Conservation (phyloP, 2,888 invertebrate species). For the Drosophila vallismaia region DNA sequence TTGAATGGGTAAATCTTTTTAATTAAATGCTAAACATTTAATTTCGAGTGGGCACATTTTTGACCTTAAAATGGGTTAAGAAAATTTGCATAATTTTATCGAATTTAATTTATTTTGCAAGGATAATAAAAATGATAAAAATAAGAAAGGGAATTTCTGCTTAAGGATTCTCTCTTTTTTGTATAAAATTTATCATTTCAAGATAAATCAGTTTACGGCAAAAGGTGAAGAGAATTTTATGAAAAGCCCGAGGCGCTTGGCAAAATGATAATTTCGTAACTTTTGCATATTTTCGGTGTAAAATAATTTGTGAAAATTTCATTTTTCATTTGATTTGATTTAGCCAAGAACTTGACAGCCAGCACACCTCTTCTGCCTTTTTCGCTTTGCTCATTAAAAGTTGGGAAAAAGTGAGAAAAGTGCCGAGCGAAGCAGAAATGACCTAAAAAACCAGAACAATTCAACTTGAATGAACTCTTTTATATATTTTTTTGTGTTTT, state of each 20-base stretch:
- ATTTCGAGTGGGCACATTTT: slow-evolving; percentile 9
- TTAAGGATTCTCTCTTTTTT: not conserved
- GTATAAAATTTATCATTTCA: not conserved
- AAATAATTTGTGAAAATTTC: slow-evolving; percentile 50
- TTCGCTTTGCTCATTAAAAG: slow-evolving; percentile 59
- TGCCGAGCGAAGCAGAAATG: slow-evolving; percentile 14
- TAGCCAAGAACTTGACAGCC: slow-evolving; percentile 10
- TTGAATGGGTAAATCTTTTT: slow-evolving; percentile 33
- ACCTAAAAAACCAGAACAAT: slow-evolving; percentile 24
- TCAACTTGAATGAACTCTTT: slow-evolving; percentile 33
- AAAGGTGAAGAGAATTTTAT: not conserved
- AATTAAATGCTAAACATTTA: slow-evolving; percentile 44
- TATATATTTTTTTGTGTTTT: not conserved
- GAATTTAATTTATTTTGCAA: not conserved
- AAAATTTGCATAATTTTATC: slow-evolving; percentile 1
- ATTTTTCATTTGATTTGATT: slow-evolving; percentile 57
- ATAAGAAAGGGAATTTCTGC: not conserved
- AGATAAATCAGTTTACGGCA: not conserved
- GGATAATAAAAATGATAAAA: not conserved
- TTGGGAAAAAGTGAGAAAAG: slow-evolving; percentile 38
- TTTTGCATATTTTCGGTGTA: slow-evolving; percentile 30
- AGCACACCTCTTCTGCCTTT: not conserved
- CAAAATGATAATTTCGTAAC: slow-evolving; percentile 5
- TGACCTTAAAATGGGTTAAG: not conserved
- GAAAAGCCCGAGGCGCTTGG: not conserved